Base-by-base conservation (phyloP, 1,140 invertebrate species). In the Hypsibius dujardini region DNA sequence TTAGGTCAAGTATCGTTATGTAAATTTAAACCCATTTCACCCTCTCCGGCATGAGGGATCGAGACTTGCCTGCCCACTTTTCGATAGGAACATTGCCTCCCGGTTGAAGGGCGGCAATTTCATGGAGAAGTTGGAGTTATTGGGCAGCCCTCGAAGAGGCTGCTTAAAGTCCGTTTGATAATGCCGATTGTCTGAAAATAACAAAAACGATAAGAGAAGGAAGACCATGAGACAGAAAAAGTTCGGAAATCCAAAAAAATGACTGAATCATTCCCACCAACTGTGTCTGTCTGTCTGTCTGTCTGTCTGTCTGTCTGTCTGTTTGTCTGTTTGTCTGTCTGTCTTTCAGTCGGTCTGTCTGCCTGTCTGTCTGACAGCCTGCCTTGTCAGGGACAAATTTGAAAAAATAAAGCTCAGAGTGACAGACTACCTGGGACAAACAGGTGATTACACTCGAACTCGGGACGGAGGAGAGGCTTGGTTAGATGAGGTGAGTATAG, bases 401-500 rank as follows among this genome's bases (percentile, higher is more conserved):
- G 28, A 28, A 28, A 28, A 28, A 28, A 28, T 28, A 28, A 28
- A 28, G 28, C 28, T 28, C 28, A 28, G 28, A 28, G 28, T 28
- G 28, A 28, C 28, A 28, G 28, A 28, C 28, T 56, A 56, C 50
- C 50, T 56, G 7, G 7, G 15, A 15, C 7, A 14, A 71, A 71
- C 2, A 71, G 45, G 46, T 46, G 70, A 14, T 73, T 47, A 71
- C 45, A 47, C 42, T 28, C 28, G 28, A 28, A 28, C 28, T 47
- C 42, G 2, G 70, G 59, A 72, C 59, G 46, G 46, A 72, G 45
- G 47, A 73, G 62, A 67, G 62, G 62, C 42, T 67, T 67, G 62
- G 62, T 67, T 45, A 67, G 62, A 67, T 67, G 62, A 67, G 62
- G 62, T 15, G 62, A 67, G 42, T 67, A 67, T 12, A 67, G 62